Percentiles rank a stretch among this genome's conserved stretches.
These are phyloP conservation scores for Cynoglossus semilaevis DNA, from an alignment of 2,113 vertebrate genomes.

Conservation along the genomic window DNA sequence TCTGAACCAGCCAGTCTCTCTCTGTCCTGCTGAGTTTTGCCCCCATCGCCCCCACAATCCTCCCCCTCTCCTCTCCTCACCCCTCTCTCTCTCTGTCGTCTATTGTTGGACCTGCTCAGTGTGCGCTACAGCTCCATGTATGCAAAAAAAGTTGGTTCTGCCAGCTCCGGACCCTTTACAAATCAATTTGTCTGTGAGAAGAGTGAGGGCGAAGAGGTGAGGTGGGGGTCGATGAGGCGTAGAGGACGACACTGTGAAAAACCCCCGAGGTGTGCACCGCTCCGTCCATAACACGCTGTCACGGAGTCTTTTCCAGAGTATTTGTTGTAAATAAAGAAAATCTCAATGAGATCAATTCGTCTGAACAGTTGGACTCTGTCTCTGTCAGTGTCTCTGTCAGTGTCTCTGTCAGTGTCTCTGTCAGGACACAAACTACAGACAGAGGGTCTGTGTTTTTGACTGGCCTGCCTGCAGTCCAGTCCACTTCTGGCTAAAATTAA, in stretches of 20 bases:
- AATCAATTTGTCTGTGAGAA: constrained; percentile 94
- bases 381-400: no score
- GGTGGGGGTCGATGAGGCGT: constrained; percentile 52
- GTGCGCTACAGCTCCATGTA: constrained; percentile 85
- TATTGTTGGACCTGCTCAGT: constrained; percentile 79
- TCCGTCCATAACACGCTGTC: constrained; percentile 20
- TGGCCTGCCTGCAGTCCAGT: no score
- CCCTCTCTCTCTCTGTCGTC: constrained; percentile 38
- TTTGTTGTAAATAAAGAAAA: constrained; percentile 5
- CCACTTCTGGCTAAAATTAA: no score
- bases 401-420: no score
- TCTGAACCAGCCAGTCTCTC: constrained; percentile 84
- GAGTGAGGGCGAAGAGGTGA: constrained; percentile 73
- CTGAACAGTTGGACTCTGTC: background rate
- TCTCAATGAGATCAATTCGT: constrained; percentile 21
- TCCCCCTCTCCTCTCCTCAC: constrained; percentile 21
- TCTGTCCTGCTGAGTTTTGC: constrained; percentile 85
- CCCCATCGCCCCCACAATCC: constrained; percentile 7
- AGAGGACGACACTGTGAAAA: constrained; percentile 27
- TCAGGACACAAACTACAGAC: no score
- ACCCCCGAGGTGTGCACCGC: constrained; percentile 33
- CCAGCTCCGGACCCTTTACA: constrained; percentile 89
- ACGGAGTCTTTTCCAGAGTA: constrained; percentile 3
- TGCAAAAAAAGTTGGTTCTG: constrained; percentile 81
- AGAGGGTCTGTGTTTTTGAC: no score